Evolutionary conservation across 2,888 invertebrate species (phyloP), one percentile per base, ranked within the genome.

Genomic region (Chrysolina oricalcia): DNA sequence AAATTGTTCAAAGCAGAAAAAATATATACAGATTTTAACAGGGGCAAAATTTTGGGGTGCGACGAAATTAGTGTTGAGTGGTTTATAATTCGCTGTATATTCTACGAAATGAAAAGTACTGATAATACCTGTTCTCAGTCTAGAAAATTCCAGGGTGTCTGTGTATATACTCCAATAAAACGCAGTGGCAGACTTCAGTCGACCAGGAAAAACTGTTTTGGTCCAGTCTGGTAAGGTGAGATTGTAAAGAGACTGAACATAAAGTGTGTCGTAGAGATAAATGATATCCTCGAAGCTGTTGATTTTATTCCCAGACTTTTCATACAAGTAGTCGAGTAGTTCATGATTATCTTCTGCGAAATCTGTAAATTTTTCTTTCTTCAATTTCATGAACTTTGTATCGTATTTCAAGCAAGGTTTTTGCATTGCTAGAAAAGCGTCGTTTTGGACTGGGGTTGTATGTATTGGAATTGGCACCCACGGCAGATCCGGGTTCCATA

Each of bases 401-500:
- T 72, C 62, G 41, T 78, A 80, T 62, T 78, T 81, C 10, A 69
- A 70, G 70, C 83, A 83, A 41, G 74, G 62, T 23, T 72, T 78
- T 4, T 21, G 41, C 23, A 56, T 63, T 0, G 80, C 74, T 17
- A 83, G 23, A 15, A 80, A 19, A 11, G 90, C 86, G 89, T 96
- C 96, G 0, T 89, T 82, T 0, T 85, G 83, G 81, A 91, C 90
- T 0, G 93, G 92, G 0, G 89, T 81, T 0, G 94, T 93, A 80
- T 94, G 94, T 0, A 95, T 91, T 0, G 95, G 94, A 81, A 95
- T 92, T 0, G 95, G 94, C 86, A 94, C 94, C 95, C 95, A 95
- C 56, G 87, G 83, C 8, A 94, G 85, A 17, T 89, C 82, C 0
- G 85, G 64, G 81, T 93, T 90, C 94, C 94, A 94, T 0, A 90